Evolutionary conservation across 2,888 invertebrate genomes (phyloP).

Genomic region (Auanema freiburgensis): DNA sequence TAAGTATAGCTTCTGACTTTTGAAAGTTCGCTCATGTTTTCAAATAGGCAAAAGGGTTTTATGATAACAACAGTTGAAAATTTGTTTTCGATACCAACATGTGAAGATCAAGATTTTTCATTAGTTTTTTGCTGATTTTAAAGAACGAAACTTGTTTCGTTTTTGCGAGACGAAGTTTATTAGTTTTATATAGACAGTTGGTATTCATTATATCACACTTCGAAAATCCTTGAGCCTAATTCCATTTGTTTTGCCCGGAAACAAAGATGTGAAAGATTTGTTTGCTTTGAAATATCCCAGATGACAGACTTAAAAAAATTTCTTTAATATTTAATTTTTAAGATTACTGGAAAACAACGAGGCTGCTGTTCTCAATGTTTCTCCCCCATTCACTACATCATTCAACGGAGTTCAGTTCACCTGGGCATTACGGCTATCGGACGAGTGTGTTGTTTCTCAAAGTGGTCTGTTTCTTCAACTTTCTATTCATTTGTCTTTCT

Average conservation of each 20-base stretch:
- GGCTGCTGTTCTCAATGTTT: slow-evolving; percentile 55
- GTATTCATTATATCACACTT: no score
- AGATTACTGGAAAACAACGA: slow-evolving; percentile 56
- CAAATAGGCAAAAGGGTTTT: slow-evolving; percentile 5
- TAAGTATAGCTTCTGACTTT: slow-evolving; percentile 4
- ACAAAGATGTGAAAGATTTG: no score
- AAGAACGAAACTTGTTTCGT: slow-evolving; percentile 4
- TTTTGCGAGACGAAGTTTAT: no score
- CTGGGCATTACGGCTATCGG: slow-evolving; percentile 55
- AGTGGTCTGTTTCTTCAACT: slow-evolving; percentile 27
- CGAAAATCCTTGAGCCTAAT: no score
- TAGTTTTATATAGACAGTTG: no score
- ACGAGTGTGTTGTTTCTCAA: slow-evolving; percentile 38
- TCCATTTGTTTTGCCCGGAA: no score
- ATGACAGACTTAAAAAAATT: neutral
- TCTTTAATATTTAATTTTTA: slow-evolving; percentile 19
- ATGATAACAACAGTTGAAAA: slow-evolving; percentile 1
- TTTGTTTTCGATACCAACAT: slow-evolving; percentile 3
- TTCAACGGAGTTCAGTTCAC: slow-evolving; percentile 62
- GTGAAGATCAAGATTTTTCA: slow-evolving; percentile 2
- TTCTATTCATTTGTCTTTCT: slow-evolving; percentile 3
- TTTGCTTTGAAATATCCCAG: no score
- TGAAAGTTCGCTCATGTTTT: no score
- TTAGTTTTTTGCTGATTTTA: neutral
- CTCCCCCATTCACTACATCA: slow-evolving; percentile 60